Percentiles rank a stretch among this genome's conserved stretches.
These are phyloP conservation scores for Portunus trituberculatus DNA, from an alignment of 1,140 invertebrate genomes.

Conservation along the genomic window DNA sequence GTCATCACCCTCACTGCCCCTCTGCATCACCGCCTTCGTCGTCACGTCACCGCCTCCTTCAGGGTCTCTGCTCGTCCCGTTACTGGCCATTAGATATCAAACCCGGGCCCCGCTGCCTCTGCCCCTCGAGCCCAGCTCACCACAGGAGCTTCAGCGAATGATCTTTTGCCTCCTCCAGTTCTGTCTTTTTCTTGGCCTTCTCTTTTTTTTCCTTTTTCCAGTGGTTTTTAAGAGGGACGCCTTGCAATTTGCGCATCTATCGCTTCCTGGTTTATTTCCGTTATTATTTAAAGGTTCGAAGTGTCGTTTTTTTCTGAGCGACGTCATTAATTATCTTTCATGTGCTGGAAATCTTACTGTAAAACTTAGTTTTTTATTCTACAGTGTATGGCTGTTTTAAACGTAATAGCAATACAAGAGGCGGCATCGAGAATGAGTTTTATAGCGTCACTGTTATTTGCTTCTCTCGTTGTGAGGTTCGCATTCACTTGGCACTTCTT, in stretches of 20 bases:
- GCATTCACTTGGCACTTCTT: background rate
- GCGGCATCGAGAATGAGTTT: background rate
- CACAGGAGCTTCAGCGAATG: background rate
- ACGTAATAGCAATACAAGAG: no score
- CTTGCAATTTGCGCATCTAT: background rate
- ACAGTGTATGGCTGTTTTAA: no score
- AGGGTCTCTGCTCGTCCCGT: background rate
- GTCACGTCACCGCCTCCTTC: background rate
- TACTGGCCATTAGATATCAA: background rate
- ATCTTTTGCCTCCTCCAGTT: background rate
- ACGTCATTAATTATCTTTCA: background rate
- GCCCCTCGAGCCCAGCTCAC: background rate
- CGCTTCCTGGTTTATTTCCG: background rate
- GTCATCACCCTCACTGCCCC: background rate
- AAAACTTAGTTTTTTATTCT: no score
- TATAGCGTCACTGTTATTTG: background rate
- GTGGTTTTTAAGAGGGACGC: background rate
- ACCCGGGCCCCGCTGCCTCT: no score
- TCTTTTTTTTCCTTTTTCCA: background rate
- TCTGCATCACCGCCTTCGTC: background rate
- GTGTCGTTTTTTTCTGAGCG: background rate
- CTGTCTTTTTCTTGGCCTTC: background rate
- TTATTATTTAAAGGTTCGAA: background rate
- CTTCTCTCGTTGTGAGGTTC: background rate
- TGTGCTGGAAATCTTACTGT: no score